phyloP scores from a whole-genome alignment of 1,140 invertebrate species.

The Caenorhabditis tropicalis region DNA sequence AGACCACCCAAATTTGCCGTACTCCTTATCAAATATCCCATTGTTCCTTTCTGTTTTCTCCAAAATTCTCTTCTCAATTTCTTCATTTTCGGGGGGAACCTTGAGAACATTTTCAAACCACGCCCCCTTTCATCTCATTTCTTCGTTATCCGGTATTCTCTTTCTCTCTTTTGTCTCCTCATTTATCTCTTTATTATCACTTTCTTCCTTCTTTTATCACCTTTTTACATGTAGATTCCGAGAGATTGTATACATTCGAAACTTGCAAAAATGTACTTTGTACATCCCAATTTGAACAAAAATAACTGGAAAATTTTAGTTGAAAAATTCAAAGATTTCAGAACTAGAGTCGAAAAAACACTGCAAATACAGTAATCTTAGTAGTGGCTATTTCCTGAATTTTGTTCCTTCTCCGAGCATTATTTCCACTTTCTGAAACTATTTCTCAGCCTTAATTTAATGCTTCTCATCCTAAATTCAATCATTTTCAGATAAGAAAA shows the following conservation, averaged over 20 bases:
- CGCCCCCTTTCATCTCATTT: background rate
- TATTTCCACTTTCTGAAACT: too few species aligned
- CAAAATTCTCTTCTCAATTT: background rate
- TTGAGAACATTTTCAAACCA: constrained; percentile 11
- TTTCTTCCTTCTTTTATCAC: constrained; percentile 30
- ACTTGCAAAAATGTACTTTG: background rate
- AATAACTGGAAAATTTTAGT: background rate
- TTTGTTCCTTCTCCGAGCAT: too few species aligned
- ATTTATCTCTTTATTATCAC: background rate
- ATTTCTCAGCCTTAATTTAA: too few species aligned
- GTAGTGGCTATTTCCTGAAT: too few species aligned
- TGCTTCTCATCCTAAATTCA: background rate
- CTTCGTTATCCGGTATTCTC: constrained; percentile 11
- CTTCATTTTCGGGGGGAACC: background rate
- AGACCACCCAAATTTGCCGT: background rate
- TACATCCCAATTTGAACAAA: background rate
- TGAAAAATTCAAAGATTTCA: background rate
- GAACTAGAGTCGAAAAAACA: too few species aligned
- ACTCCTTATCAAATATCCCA: background rate
- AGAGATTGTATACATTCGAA: background rate
- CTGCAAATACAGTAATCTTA: too few species aligned
- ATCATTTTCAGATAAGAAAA: background rate
- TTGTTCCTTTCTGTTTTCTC: background rate
- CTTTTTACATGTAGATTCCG: constrained; percentile 12
- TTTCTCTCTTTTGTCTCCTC: background rate